phyloP scores from a whole-genome alignment of 1,140 invertebrate species.

The Listronotus oregonensis region DNA sequence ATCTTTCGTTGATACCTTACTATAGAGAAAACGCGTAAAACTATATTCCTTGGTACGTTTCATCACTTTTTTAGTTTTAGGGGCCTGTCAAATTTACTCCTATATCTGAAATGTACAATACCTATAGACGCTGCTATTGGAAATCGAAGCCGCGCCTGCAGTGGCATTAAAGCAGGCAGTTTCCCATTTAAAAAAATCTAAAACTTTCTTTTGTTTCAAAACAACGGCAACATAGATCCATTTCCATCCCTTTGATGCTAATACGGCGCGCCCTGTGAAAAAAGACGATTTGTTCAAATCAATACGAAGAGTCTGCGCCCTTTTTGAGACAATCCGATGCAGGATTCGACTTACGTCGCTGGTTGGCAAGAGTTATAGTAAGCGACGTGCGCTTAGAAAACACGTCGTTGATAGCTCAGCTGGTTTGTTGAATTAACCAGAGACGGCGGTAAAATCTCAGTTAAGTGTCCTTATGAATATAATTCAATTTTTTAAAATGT shows the following conservation, averaged over 20 bases:
- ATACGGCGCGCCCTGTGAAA: slow-evolving; percentile 28
- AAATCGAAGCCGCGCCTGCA: no score
- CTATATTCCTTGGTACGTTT: no score
- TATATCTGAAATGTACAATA: no score
- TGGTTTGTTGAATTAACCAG: slow-evolving; percentile 6
- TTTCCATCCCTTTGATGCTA: slow-evolving; percentile 22
- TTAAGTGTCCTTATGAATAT: slow-evolving; percentile 2
- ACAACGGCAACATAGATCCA: slow-evolving; percentile 9
- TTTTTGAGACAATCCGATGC: background rate
- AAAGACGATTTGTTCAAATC: slow-evolving; percentile 31
- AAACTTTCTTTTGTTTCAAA: background rate
- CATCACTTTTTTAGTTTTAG: no score
- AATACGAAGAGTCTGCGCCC: slow-evolving; percentile 30
- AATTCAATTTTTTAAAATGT: background rate
- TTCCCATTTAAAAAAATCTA: background rate
- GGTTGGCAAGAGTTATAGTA: background rate
- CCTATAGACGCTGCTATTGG: no score
- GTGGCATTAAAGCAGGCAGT: no score
- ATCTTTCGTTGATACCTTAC: no score
- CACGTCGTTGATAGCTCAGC: slow-evolving; percentile 12
- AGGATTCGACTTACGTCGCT: background rate
- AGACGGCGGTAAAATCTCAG: background rate
- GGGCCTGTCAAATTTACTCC: no score
- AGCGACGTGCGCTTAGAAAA: background rate
- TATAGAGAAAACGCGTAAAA: no score